These are phyloP conservation scores for Drosophila insularis DNA, from an alignment of 1,140 invertebrate genomes.

Conservation along the genomic window DNA sequence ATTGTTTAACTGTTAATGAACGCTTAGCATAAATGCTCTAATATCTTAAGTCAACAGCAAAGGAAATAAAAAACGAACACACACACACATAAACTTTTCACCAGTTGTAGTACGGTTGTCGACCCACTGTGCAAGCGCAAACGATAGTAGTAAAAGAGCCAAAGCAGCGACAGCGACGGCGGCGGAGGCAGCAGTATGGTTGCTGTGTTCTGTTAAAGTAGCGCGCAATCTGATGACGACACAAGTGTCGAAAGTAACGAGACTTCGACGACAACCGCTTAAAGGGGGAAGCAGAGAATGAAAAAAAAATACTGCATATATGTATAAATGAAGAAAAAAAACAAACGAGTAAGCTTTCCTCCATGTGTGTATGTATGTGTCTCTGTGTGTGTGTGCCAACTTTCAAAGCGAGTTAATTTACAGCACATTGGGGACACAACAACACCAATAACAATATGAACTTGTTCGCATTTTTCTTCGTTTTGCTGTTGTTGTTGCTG, in stretches of 20 bases:
- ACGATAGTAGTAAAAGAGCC: not conserved
- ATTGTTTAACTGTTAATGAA: conserved; percentile 7
- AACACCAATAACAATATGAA: conserved; percentile 23
- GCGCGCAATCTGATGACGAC: conserved; percentile 74
- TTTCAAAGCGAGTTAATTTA: conserved; percentile 79
- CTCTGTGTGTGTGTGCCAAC: conserved; percentile 54
- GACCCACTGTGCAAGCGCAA: conserved; percentile 50
- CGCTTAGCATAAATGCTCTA: not conserved
- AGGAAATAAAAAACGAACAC: not conserved
- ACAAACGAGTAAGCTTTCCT: conserved; percentile 56
- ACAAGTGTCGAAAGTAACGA: conserved; percentile 79
- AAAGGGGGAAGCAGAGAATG: conserved; percentile 18
- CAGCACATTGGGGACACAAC: conserved; percentile 48
- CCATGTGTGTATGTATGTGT: conserved; percentile 27
- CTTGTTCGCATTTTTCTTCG: conserved; percentile 46
- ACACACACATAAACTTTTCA: not conserved
- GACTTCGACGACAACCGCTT: conserved; percentile 65
- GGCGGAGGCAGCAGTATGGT: conserved; percentile 2
- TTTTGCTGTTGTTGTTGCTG: conserved; percentile 45
- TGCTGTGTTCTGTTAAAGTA: conserved; percentile 30
- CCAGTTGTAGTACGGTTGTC: conserved; percentile 2
- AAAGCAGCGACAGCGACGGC: not conserved
- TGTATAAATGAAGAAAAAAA: conserved; percentile 25
- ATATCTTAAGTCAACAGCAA: not conserved
- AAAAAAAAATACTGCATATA: conserved; percentile 22